Conservation (phyloP, 2,113 vertebrate species). For the Calyptommatus sinebrachiatus region DNA sequence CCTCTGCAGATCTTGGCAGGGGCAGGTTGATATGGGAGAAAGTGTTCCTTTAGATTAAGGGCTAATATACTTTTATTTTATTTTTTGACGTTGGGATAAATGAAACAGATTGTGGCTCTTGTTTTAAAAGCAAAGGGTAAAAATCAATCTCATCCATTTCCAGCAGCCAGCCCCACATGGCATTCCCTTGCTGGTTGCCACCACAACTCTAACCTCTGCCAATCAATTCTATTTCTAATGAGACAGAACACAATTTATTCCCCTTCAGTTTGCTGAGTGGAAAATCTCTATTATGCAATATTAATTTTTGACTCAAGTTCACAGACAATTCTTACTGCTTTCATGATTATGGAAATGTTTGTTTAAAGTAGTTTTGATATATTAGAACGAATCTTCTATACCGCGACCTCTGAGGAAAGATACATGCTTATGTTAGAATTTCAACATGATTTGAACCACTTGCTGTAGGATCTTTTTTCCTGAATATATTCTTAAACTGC, state of each 20-base stretch:
- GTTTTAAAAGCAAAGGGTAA: slow-evolving; percentile 36
- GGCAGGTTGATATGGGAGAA: no score
- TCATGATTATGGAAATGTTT: slow-evolving; percentile 46
- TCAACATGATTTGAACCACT: neutral
- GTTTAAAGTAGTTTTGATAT: slow-evolving; percentile 53
- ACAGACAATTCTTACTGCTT: slow-evolving; percentile 60
- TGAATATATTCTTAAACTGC: neutral
- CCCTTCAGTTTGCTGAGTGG: slow-evolving; percentile 61
- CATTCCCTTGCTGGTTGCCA: slow-evolving; percentile 4
- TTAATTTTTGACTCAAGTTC: slow-evolving; percentile 62
- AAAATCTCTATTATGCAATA: slow-evolving; percentile 50
- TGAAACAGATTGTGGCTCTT: slow-evolving; percentile 28
- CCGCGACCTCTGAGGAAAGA: neutral
- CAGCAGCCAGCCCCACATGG: neutral
- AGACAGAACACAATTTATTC: slow-evolving; percentile 60
- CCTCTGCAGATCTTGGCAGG: no score
- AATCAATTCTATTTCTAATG: slow-evolving; percentile 56
- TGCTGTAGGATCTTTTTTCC: neutral
- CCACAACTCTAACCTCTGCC: slow-evolving; percentile 36
- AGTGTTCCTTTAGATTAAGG: slow-evolving; percentile 24
- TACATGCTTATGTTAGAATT: neutral
- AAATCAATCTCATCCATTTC: slow-evolving; percentile 15
- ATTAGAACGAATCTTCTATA: slow-evolving; percentile 30
- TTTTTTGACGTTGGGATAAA: slow-evolving; percentile 33
- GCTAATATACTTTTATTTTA: slow-evolving; percentile 36